phyloP scores from a whole-genome alignment of 2,888 invertebrate species.

The Mesopsocus fuscifrons region DNA sequence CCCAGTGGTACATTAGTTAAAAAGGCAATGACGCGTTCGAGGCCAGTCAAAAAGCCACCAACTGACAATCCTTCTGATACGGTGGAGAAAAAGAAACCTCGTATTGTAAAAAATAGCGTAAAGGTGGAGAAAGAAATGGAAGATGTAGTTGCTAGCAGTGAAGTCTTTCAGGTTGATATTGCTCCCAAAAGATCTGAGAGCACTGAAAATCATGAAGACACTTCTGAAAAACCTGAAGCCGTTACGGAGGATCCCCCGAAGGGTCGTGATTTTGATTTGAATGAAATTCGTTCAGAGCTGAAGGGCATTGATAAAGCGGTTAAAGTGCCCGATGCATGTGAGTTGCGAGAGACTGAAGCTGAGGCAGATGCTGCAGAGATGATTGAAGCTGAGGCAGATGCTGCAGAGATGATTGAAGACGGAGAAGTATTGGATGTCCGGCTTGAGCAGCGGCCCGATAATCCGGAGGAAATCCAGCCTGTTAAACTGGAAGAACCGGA shows the following conservation, averaged over 20 bases:
- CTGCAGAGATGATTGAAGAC: conserved; percentile 14
- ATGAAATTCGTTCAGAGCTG: conserved; percentile 65
- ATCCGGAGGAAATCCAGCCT: conserved; percentile 1
- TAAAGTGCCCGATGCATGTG: too few species aligned
- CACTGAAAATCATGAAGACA: conserved; percentile 20
- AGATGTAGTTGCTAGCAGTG: conserved; percentile 16
- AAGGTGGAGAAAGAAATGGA: conserved; percentile 22
- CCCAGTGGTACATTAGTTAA: conserved; percentile 25
- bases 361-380: conserved; percentile 14
- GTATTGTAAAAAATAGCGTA: conserved; percentile 15
- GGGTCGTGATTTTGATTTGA: conserved; percentile 62
- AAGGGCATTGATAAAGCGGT: conserved; percentile 54
- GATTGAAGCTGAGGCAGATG: conserved; percentile 14
- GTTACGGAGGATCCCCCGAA: conserved; percentile 36
- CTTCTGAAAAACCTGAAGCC: conserved; percentile 29
- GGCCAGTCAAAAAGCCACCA: conserved; percentile 23
- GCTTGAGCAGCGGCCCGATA: conserved; percentile 8
- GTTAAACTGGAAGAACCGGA: conserved; percentile 11
- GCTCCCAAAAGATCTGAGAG: conserved; percentile 25
- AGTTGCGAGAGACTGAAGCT: conserved; percentile 13
- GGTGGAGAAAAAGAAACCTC: conserved; percentile 27
- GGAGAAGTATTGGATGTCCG: conserved; percentile 11
- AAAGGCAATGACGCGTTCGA: conserved; percentile 24
- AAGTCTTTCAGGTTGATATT: conserved; percentile 21
- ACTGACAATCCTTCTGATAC: conserved; percentile 15